Conservation (phyloP, 2,888 invertebrate species). For the Caprella mutica region DNA sequence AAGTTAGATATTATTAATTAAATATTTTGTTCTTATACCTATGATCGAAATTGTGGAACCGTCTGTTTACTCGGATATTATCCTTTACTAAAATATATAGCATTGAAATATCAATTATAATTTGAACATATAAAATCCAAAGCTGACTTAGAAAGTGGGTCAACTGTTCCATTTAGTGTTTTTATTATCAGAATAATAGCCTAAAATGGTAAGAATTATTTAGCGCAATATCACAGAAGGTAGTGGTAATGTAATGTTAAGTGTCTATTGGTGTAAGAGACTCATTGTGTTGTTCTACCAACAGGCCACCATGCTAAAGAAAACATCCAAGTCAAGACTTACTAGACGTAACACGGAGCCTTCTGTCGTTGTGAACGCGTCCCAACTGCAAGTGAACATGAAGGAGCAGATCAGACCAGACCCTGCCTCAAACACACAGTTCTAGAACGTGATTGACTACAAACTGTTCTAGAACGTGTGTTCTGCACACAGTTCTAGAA, state of each 20-base stretch:
- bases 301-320: constrained; percentile 51
- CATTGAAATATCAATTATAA: background rate
- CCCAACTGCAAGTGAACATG: constrained; percentile 23
- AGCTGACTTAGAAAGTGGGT: too few relatives aligned
- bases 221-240: background rate
- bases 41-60: background rate
- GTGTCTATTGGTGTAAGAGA: too few relatives aligned
- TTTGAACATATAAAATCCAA: background rate
- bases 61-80: background rate
- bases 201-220: background rate
- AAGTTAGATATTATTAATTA: background rate
- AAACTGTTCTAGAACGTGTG: background rate
- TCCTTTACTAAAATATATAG: background rate
- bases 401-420: constrained; percentile 34
- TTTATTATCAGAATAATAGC: background rate
- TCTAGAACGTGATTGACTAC: background rate
- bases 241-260: too few relatives aligned
- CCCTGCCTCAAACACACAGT: constrained; percentile 25
- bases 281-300: constrained; percentile 18
- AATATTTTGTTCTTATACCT: background rate
- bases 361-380: constrained; percentile 36
- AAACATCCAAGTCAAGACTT: constrained; percentile 45
- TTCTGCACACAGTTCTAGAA: background rate
- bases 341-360: constrained; percentile 43
- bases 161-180: too few relatives aligned